Conservation (phyloP, 1,140 invertebrate genomes). For the Drosophila tristis region DNA sequence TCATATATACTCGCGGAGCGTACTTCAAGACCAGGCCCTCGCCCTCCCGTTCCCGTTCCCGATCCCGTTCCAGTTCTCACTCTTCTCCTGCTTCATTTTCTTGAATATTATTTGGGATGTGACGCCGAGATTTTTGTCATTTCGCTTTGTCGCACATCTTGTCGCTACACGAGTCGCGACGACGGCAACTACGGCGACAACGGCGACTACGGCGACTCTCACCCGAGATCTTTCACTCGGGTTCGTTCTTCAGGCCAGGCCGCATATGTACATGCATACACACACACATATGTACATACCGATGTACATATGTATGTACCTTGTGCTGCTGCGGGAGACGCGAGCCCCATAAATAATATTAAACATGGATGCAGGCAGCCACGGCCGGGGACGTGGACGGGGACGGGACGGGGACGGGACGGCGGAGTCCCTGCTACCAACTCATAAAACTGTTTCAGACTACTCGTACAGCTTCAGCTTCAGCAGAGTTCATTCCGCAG, state of each 20-base stretch:
- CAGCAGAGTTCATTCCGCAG: conserved; percentile 48
- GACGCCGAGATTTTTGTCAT: conserved; percentile 77
- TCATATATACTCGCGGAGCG: conserved; percentile 21
- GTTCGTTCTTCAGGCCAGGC: conserved; percentile 19
- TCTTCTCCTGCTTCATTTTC: conserved; percentile 53
- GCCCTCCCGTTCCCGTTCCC: not conserved
- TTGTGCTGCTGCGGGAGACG: conserved; percentile 50
- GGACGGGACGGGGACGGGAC: not conserved
- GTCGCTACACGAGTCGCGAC: conserved; percentile 37
- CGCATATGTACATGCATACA: not conserved
- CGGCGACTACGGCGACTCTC: conserved; percentile 48
- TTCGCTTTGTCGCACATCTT: conserved; percentile 61
- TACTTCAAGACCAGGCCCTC: conserved; percentile 20
- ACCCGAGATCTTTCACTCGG: conserved; percentile 60
- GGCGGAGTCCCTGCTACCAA: conserved; percentile 66
- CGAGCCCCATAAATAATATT: conserved; percentile 78
- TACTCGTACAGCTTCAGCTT: conserved; percentile 12
- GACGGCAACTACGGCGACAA: conserved; percentile 39
- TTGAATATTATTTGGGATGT: conserved; percentile 78
- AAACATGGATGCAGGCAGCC: conserved; percentile 70
- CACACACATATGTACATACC: not conserved
- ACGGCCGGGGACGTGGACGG: conserved; percentile 6
- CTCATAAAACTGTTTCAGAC: conserved; percentile 75
- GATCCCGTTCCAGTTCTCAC: not conserved
- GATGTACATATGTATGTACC: conserved; percentile 36